Evolutionary conservation across 2,113 vertebrate genomes (phyloP).

Genomic region (Entelurus aequoreus): DNA sequence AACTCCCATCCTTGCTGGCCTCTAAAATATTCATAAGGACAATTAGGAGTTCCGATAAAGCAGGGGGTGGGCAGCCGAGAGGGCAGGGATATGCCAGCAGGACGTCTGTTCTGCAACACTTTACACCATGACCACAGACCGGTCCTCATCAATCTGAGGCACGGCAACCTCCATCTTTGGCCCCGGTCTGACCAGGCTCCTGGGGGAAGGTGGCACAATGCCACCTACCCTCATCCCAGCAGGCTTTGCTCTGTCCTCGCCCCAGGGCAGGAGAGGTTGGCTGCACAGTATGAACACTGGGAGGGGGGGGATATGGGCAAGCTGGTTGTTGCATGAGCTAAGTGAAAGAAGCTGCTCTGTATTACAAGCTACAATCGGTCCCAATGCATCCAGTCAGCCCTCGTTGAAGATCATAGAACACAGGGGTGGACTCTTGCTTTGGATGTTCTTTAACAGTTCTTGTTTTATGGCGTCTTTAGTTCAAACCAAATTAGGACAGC

Average conservation of each 20-base stretch:
- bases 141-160: slow-evolving; percentile 72
- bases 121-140: slow-evolving; percentile 61
- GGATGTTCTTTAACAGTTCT: slow-evolving; percentile 37
- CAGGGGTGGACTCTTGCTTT: slow-evolving; percentile 24
- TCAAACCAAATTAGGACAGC: slow-evolving; percentile 60
- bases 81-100: slow-evolving; percentile 70
- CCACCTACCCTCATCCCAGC: slow-evolving; percentile 53
- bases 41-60: slow-evolving; percentile 78
- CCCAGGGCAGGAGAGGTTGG: slow-evolving; percentile 57
- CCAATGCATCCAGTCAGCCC: slow-evolving; percentile 22
- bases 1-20: slow-evolving; percentile 67
- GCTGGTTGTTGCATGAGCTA: slow-evolving; percentile 46
- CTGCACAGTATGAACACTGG: slow-evolving; percentile 2
- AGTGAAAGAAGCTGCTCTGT: slow-evolving; percentile 36
- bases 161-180: slow-evolving; percentile 62
- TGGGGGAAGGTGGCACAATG: slow-evolving; percentile 48
- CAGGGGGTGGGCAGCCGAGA: slow-evolving; percentile 52
- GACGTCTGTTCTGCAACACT: slow-evolving; percentile 61
- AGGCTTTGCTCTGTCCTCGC: slow-evolving; percentile 60
- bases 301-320: slow-evolving; percentile 54
- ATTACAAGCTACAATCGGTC: slow-evolving; percentile 20
- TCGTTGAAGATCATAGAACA: slow-evolving; percentile 34
- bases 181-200: slow-evolving; percentile 58
- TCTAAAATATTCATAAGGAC: slow-evolving; percentile 81
- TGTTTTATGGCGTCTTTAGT: slow-evolving; percentile 20